Base-by-base conservation (phyloP, 2,888 invertebrate species). In the Caenorhabditis auriculariae region DNA sequence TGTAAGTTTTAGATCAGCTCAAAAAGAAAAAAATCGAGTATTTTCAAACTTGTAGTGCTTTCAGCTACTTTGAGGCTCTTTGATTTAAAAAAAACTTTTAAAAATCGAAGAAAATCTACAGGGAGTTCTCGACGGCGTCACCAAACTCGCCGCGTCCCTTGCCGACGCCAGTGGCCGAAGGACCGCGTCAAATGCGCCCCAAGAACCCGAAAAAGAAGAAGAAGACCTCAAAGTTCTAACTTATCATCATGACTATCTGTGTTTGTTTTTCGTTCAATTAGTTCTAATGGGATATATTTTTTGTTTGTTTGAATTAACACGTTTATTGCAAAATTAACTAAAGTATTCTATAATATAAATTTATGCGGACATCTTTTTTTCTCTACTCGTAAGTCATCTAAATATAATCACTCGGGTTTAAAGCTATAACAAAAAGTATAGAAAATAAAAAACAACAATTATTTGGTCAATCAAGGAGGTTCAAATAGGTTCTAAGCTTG, bases 131-230 rank as follows among this genome's bases (percentile, higher is more conserved):
- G 15, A 17, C 66, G 9, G 63, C 60, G 2, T 60, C 63, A 2
- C 74, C 71, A 12, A 66, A 63, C 17, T 68, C 75, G 38, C 75
- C 76, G 4, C 64, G 73, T 44, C 68, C 73, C 15, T 52, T 65
- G 44, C 60, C 69, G 7, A 57, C 63, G 26, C 61, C 66, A 1
- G 54, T 47, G 2, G 60, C 69, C 41, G 76, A 77, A 58, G 78
- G 77, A 26, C 78, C 78, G 4, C 72, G 78, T 45, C 75, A 78
- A 43, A 74, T 72, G 51, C 60, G 74, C 3, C 76, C 76, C 9
- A 65, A 62, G 29, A 69, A 72, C 50, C 62, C 62, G 48, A 75
- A 76, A 55, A 66, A 68, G 35, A 73, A 74, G 53, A 76, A 73
- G 62, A 77, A 77, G 69, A 69, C 61, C 6, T 52, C 54, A 5